Conservation (phyloP, 2,888 invertebrate species). For the Fissipunctia ypsillon region DNA sequence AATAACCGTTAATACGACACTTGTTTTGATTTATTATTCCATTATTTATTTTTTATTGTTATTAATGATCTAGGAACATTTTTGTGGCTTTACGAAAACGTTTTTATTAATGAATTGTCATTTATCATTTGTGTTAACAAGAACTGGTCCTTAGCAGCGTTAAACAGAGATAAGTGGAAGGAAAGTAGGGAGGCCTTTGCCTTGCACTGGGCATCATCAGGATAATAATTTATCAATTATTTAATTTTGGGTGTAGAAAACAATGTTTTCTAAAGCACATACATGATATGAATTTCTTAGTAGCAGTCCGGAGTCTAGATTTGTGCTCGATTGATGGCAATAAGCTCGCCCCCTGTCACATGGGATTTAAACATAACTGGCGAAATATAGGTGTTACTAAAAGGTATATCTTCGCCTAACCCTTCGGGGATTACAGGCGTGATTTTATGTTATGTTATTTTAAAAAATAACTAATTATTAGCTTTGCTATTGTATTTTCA, state of each 20-base stretch:
- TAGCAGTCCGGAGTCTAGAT: too few relatives aligned
- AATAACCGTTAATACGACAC: constrained; percentile 72
- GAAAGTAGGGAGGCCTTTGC: too few relatives aligned
- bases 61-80: constrained; percentile 41
- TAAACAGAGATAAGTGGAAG: too few relatives aligned
- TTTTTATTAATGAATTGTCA: constrained; percentile 10
- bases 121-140: neutral
- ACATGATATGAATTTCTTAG: too few relatives aligned
- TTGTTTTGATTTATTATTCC: constrained; percentile 64
- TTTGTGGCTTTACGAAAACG: constrained; percentile 10
- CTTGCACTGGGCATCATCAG: too few relatives aligned
- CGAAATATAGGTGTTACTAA: neutral
- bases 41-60: constrained; percentile 37
- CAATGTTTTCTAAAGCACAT: too few relatives aligned
- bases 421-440: neutral
- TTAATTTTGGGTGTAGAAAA: neutral
- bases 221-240: too few relatives aligned
- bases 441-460: neutral
- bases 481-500: neutral
- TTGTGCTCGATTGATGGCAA: too few relatives aligned
- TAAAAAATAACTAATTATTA: neutral
- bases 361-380: neutral
- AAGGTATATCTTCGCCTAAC: neutral
- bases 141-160: too few relatives aligned
- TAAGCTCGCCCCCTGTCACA: neutral